Conservation (phyloP, 2,113 vertebrate species). For the Tyto alba region DNA sequence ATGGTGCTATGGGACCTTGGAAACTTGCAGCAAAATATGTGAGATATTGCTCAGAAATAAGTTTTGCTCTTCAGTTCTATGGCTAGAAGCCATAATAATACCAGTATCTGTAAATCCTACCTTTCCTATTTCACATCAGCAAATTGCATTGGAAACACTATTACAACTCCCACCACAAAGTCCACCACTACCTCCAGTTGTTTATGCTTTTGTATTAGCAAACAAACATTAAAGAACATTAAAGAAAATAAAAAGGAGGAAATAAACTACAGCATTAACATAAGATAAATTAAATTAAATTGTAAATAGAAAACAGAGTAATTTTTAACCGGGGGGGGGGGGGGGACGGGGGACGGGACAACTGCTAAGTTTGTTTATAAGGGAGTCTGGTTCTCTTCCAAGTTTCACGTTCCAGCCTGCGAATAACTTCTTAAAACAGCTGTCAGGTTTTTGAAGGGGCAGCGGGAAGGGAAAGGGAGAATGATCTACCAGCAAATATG, state of each 20-base stretch:
- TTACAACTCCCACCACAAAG: background rate
- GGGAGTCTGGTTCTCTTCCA: slow-evolving; percentile 34
- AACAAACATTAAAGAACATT: background rate
- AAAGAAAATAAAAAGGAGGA: background rate
- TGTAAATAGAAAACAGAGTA: background rate
- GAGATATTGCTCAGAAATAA: background rate
- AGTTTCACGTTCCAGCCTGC: slow-evolving; percentile 38
- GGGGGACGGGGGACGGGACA: no score
- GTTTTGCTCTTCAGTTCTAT: background rate
- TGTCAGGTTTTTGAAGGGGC: background rate
- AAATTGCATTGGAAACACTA: background rate
- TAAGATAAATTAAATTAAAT: background rate
- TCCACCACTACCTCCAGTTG: background rate
- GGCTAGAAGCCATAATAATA: background rate
- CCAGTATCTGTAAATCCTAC: background rate
- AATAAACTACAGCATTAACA: background rate
- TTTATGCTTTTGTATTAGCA: background rate
- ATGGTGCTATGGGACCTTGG: background rate
- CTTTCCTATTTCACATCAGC: background rate
- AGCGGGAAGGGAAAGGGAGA: no score
- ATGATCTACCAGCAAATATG: background rate
- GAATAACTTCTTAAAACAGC: slow-evolving; percentile 60
- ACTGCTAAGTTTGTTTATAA: slow-evolving; percentile 18
- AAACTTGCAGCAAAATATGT: background rate
- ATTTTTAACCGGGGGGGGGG: background rate